Evolutionary conservation across 92 coral and sea anemone species (phyloP).

Genomic region (Paragorgia papillata): DNA sequence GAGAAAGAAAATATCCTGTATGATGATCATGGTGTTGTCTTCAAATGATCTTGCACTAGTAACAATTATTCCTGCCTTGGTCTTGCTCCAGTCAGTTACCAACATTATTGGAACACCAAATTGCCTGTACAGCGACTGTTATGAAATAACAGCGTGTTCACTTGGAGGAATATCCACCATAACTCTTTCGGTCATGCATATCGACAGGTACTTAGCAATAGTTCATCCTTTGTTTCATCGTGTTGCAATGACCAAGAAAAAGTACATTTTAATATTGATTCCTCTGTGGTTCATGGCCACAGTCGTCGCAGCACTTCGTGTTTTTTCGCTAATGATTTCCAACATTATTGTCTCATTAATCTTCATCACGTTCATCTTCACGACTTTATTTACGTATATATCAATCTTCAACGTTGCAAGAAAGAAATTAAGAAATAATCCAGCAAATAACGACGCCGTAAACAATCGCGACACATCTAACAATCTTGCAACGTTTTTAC

Average conservation of each 20-base stretch:
- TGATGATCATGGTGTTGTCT: slow-evolving; percentile 17
- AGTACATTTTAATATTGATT: neutral
- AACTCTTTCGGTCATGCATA: slow-evolving; percentile 15
- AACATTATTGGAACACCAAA: neutral
- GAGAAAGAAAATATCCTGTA: slow-evolving; percentile 1
- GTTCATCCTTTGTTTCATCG: slow-evolving; percentile 20
- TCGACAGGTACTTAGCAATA: slow-evolving; percentile 3
- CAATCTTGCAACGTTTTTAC: neutral
- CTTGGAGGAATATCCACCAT: neutral
- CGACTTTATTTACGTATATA: neutral
- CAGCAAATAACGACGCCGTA: neutral
- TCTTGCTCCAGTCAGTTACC: neutral
- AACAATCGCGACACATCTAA: neutral
- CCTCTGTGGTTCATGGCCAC: neutral
- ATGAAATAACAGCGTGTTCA: neutral
- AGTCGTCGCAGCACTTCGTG: neutral
- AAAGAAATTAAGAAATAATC: too few species aligned
- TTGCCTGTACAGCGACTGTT: neutral
- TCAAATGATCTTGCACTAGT: neutral
- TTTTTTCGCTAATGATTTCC: neutral
- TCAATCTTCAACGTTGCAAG: neutral
- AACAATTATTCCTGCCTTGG: neutral
- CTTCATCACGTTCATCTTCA: neutral
- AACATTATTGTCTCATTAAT: neutral
- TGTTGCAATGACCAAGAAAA: neutral